A percentile compares a stretch with the other conserved stretches of the same genome.
phyloP scores from a whole-genome alignment of 2,113 vertebrate species.

The Aptenodytes forsteri region DNA sequence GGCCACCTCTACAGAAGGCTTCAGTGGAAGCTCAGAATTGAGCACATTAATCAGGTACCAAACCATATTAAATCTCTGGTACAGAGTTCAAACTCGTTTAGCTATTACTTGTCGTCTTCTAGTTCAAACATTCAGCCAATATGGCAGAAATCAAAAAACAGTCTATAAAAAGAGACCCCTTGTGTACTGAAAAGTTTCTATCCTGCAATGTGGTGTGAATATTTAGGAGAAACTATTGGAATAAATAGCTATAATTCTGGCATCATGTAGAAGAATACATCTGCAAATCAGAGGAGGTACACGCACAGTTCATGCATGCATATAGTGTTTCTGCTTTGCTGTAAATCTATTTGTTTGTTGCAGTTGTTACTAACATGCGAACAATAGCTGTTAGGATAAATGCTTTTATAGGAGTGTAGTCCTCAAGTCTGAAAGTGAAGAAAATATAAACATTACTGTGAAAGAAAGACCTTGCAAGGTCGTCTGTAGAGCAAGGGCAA shows the following conservation, averaged over 20 bases:
- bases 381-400: background rate
- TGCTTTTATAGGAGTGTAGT: background rate
- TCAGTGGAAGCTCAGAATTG: background rate
- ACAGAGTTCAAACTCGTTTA: background rate
- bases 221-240: background rate
- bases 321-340: background rate
- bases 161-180: background rate
- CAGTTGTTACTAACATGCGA: background rate
- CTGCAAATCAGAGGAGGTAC: background rate
- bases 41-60: background rate
- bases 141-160: background rate
- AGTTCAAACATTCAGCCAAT: background rate
- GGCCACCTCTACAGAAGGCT: background rate
- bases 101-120: background rate
- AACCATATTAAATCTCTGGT: background rate
- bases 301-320: background rate
- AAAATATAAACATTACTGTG: background rate
- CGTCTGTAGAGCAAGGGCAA: conserved; percentile 27
- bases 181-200: background rate
- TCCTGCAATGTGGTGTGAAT: background rate
- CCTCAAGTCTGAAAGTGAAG: background rate
- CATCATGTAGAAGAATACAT: background rate
- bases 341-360: background rate
- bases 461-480: conserved; percentile 43
- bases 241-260: background rate